Evolutionary conservation across 2,797 vertebrate species (phyloP), one percentile per base, ranked within the genome.

Genomic region (Mormyrops boulengeri): DNA sequence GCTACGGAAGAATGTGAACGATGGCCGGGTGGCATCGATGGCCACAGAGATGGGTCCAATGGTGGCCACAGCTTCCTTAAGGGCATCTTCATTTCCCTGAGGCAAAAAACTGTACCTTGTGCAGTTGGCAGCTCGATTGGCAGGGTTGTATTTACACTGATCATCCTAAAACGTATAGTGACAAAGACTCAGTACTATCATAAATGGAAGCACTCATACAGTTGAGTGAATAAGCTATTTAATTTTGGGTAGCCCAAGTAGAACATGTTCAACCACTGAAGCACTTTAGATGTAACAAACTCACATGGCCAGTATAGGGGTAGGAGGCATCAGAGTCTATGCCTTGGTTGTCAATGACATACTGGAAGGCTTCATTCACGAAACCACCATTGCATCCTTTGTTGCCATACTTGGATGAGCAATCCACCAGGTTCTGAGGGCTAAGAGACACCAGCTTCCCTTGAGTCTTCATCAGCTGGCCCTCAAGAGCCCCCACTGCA

Each of bases 371-470:
- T 0, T 0, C 0, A 0, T 55, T 22, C 92, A 98, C 97, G 34
- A 4, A 95, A 0, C 98, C 97, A 0, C 98, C 98, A 0, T 93
- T 88, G 49, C 98, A 99, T 84, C 98, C 98, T 0, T 89, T 4
- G 92, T 98, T 98, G 0, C 96, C 92, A 0, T 98, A 97, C 8
- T 93, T 94, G 0, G 9, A 0, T 0, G 97, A 96, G 85, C 98
- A 99, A 90, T 99, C 98, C 34, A 99, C 96, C 87, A 99, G 94
- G 92, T 99, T 99, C 90, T 99, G 98, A 0, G 95, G 89, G 30
- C 98, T 99, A 47, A 99, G 96, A 0, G 97, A 96, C 4, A 97
- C 91, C 91, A 99, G 90, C 0, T 93, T 94, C 73, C 97, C 97
- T 0, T 95, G 97, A 0, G 88, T 96, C 94, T 94, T 96, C 93